Conservation (phyloP, 2,888 invertebrate genomes). For the Eustalomyia histrio region DNA sequence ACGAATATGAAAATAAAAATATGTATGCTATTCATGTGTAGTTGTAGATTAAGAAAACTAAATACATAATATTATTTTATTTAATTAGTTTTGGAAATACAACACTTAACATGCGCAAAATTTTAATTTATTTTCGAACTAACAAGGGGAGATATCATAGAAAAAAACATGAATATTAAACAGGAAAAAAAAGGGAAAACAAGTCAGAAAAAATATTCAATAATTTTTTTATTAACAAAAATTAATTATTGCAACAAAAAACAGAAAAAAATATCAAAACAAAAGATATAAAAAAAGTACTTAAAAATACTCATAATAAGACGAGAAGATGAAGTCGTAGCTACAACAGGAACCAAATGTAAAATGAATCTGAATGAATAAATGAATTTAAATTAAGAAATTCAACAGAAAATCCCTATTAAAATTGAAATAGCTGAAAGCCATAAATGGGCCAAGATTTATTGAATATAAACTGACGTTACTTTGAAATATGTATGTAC, state of each 20-base stretch:
- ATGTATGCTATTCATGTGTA: too few species aligned
- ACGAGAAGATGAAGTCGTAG: neutral
- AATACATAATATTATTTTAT: neutral
- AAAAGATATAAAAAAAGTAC: slow-evolving; percentile 3
- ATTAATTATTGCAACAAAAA: slow-evolving; percentile 10
- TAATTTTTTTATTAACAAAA: neutral
- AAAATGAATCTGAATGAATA: slow-evolving; percentile 4
- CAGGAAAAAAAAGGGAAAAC: slow-evolving; percentile 4
- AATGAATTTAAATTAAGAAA: slow-evolving; percentile 20
- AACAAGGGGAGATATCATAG: neutral
- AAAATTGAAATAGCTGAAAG: slow-evolving; percentile 41
- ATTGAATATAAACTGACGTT: slow-evolving; percentile 8
- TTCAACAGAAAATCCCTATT: slow-evolving; percentile 43
- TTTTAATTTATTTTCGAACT: slow-evolving; percentile 43
- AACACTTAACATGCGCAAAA: slow-evolving; percentile 29
- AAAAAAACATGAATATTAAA: neutral
- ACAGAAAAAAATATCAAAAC: neutral
- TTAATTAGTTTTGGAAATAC: slow-evolving; percentile 37
- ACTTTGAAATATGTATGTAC: neutral
- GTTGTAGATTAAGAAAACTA: neutral
- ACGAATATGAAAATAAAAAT: too few species aligned
- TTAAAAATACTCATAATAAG: slow-evolving; percentile 7
- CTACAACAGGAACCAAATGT: neutral
- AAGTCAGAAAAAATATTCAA: neutral
- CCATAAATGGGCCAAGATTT: slow-evolving; percentile 36